A percentile compares a stretch with the other conserved stretches of the same genome.
phyloP scores from a whole-genome alignment of 1,140 invertebrate genomes.

The Calliopsis andreniformis region DNA sequence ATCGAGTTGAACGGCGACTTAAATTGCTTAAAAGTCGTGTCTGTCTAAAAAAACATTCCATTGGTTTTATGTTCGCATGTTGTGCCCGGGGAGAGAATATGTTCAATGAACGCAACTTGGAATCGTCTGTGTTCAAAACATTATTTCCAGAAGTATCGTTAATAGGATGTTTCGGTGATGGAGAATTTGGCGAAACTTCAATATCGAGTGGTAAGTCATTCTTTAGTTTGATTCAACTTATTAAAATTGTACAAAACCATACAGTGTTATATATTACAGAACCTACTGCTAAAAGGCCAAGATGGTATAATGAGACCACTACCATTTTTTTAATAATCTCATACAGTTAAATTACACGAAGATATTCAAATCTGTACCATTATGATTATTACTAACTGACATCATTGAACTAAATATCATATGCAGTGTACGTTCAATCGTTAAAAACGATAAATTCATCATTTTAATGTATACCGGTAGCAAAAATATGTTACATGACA shows the following conservation, averaged over 20 bases:
- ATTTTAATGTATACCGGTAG: not conserved
- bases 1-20: constrained; percentile 63
- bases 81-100: constrained; percentile 79
- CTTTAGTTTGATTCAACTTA: not conserved
- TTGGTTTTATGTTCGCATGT: constrained; percentile 85
- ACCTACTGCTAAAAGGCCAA: not conserved
- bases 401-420: constrained; percentile 10
- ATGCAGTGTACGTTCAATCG: constrained; percentile 3
- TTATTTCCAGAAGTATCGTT: constrained; percentile 83
- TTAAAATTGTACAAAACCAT: not conserved
- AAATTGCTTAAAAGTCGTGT: constrained; percentile 62
- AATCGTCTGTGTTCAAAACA: constrained; percentile 83
- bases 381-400: not conserved
- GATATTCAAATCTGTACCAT: not conserved
- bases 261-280: constrained; percentile 48
- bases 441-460: not conserved
- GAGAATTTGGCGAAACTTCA: constrained; percentile 82
- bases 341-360: constrained; percentile 60
- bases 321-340: constrained; percentile 77
- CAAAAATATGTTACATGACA: constrained; percentile 29
- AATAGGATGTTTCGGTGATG: constrained; percentile 84
- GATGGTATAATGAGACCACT: constrained; percentile 54
- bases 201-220: constrained; percentile 64
- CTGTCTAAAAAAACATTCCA: constrained; percentile 71
- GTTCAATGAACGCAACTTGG: constrained; percentile 79